Conservation (phyloP, 2,113 vertebrate genomes). For the Platichthys flesus region DNA sequence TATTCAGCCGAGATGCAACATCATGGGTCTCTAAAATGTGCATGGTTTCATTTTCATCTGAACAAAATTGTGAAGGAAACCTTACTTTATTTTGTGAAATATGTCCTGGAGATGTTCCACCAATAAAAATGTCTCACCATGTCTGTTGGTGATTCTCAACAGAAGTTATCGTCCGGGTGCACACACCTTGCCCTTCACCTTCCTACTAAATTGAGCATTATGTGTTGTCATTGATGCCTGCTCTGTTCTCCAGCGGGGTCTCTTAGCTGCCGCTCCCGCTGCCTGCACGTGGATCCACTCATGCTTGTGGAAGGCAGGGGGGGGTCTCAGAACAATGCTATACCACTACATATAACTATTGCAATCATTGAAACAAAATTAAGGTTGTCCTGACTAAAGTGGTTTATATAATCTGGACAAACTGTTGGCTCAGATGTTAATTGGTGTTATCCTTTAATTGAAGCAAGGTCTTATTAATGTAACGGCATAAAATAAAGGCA, state of each 20-base stretch:
- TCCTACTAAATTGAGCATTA: not conserved
- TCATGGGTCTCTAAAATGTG: no score
- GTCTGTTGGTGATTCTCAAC: not conserved
- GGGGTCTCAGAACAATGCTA: no score
- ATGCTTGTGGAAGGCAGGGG: no score
- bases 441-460: not conserved
- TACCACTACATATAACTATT: no score
- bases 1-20: no score
- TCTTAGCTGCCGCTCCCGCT: no score
- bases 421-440: not conserved
- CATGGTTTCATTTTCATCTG: no score
- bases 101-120: not conserved
- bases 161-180: not conserved
- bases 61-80: no score
- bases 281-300: no score
- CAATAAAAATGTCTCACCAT: not conserved
- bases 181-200: not conserved
- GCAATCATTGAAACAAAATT: no score
- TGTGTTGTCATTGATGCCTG: no score
- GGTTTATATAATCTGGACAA: not conserved
- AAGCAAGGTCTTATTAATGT: not conserved
- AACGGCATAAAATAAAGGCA: not conserved
- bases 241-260: no score
- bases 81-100: not conserved
- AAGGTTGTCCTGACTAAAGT: not conserved